Base-by-base conservation (phyloP, 2,888 invertebrate genomes). In the Arge pagana region DNA sequence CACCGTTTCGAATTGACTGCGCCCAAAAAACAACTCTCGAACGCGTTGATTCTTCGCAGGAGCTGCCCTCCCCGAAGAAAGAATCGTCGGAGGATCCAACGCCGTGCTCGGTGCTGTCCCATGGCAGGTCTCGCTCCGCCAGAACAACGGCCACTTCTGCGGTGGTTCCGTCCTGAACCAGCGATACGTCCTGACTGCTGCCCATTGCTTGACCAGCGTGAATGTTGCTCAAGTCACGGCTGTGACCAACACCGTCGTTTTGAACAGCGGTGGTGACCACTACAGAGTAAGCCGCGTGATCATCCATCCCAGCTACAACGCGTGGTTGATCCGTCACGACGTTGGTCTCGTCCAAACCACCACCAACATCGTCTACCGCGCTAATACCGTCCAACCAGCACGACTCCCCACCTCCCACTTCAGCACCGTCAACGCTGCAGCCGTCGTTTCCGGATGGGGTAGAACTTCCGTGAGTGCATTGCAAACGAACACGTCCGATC, bases 131-230 rank as follows among this genome's bases (percentile, higher is more conserved):
- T 83, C 83, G 0, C 61, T 83, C 1, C 66, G 83, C 10, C 24
- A 13, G 28, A 80, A 78, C 0, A 74, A 78, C 4, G 77, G 79
- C 62, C 85, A 84, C 61, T 83, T 83, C 65, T 85, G 85, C 57
- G 84, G 84, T 0, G 84, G 83, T 0, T 83, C 83, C 0, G 71
- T 85, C 2, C 67, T 85, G n/a, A 80, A 81, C 18, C 78, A 81
- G 0, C 66, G 78, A 10, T 79, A 80, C 2, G 78, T 83, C 16
- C 62, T 83, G n/a, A 83, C 83, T 0, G 82, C 82, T 1, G 82
- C 83, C 6, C 83, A 83, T 61, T 83, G 83, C 42, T 77, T 83
- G 10, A 75, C 79, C 30, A 77, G 80, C 83, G 83, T 60, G 18
- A 50, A 53, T 13, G 15, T 11, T 11, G 11, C n/a, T 8, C 3